Evolutionary conservation across 2,888 invertebrate species (phyloP).

Genomic region (Agonopterix alstromeriana): DNA sequence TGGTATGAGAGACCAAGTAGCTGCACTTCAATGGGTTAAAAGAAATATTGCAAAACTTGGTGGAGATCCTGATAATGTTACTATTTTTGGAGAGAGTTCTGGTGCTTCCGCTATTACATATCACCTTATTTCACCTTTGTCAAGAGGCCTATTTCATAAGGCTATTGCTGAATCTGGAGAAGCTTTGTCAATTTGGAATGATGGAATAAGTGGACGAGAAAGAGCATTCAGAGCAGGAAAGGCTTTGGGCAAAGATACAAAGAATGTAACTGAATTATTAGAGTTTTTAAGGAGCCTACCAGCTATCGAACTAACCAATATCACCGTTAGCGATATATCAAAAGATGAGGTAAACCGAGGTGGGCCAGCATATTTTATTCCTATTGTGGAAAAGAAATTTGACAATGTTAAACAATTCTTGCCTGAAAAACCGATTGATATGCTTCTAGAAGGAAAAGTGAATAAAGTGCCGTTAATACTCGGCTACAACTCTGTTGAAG

Average conservation of each 20-base stretch:
- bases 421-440: slow-evolving; percentile 22
- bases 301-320: slow-evolving; percentile 16
- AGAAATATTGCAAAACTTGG: slow-evolving; percentile 41
- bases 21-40: slow-evolving; percentile 36
- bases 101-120: slow-evolving; percentile 50
- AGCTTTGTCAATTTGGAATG: slow-evolving; percentile 25
- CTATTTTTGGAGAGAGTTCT: slow-evolving; percentile 59
- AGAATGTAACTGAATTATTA: slow-evolving; percentile 16
- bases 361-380: slow-evolving; percentile 28
- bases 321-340: slow-evolving; percentile 22
- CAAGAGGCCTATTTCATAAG: slow-evolving; percentile 50
- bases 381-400: slow-evolving; percentile 35
- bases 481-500: slow-evolving; percentile 34
- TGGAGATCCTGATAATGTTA: slow-evolving; percentile 46
- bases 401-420: slow-evolving; percentile 25
- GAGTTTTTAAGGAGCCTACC: slow-evolving; percentile 22
- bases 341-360: slow-evolving; percentile 25
- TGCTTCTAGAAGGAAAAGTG: slow-evolving; percentile 21
- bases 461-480: slow-evolving; percentile 27
- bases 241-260: slow-evolving; percentile 19
- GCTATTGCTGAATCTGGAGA: slow-evolving; percentile 56
- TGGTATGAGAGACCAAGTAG: slow-evolving; percentile 44
- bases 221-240: slow-evolving; percentile 21
- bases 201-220: slow-evolving; percentile 10
- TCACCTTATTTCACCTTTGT: slow-evolving; percentile 56